Evolutionary conservation across 2,113 vertebrate genomes (phyloP), one percentile per base, ranked within the genome.

Genomic region (Chaetodon auriga): DNA sequence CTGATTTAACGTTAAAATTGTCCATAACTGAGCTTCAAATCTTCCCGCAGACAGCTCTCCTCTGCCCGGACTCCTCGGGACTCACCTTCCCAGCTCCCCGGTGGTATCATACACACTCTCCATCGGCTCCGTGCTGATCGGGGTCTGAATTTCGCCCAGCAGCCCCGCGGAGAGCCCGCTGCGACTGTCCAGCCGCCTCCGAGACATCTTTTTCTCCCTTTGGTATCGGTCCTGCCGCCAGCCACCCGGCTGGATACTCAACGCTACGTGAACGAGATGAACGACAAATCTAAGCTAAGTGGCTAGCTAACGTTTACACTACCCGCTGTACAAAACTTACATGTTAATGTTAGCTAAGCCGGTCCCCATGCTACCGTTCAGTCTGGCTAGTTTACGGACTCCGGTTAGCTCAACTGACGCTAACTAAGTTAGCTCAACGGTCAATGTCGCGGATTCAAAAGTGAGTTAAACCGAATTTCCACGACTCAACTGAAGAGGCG

Each of bases 61-160:
- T 30, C 6, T 23, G 21, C 30, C 18, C 64, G 6, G 7, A 13
- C 38, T 5, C 1, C 21, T 46, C 43, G 1, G 25, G 46, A 79
- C 96, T 96, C 93, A 99, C 98, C 97, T 96, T 72, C 98, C 98
- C 0, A 99, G 89, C 60, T 97, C 97, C 35, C 95, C 96, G 0
- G 96, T 96, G 77, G 98, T 90, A 12, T 96, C 88, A 73, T 97
- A 99, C 48, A 95, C 95, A 82, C 85, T 93, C 25, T 97, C 90
- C 81, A 99, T 92, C 19, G 95, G 95, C 13, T 98, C 97, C 2
- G 87, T 89, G 89, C 87, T 96, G 80, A 99, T 95, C 0, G 90
- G 94, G 0, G 97, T 99, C 86, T 97, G 96, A 25, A 92, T 93
- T 54, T 97, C 94, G 4, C 92, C 85, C 19, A 97, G 96, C 64